These are phyloP conservation scores for Acanthurus tractus DNA, from an alignment of 2,797 vertebrate genomes.

Conservation along the genomic window DNA sequence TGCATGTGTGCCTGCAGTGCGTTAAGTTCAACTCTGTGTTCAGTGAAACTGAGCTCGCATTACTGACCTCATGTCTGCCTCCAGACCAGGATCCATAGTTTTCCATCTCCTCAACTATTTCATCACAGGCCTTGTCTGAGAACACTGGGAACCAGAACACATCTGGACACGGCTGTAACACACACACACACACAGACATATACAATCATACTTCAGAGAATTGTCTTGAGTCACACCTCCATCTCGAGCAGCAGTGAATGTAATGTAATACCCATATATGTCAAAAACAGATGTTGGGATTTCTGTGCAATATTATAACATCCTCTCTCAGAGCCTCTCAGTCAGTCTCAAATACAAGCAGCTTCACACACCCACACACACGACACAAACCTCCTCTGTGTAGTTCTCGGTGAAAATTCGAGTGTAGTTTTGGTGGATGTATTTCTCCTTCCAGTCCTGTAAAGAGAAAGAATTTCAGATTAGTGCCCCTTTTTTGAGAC, in stretches of 20 bases:
- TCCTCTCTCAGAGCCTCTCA: background rate
- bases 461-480: slow-evolving; percentile 53
- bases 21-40: slow-evolving; percentile 28
- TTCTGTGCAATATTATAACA: slow-evolving; percentile 43
- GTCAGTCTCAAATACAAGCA: slow-evolving; percentile 12
- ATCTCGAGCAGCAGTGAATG: slow-evolving; percentile 22
- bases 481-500: slow-evolving; percentile 37
- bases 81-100: slow-evolving; percentile 96
- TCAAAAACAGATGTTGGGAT: slow-evolving; percentile 63
- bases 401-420: slow-evolving; percentile 94
- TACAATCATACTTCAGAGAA: slow-evolving; percentile 35
- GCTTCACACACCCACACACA: background rate
- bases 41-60: slow-evolving; percentile 27
- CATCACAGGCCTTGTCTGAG: slow-evolving; percentile 93
- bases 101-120: slow-evolving; percentile 97
- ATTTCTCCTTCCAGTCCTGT: slow-evolving; percentile 98
- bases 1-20: background rate
- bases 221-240: slow-evolving; percentile 42
- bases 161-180: slow-evolving; percentile 95
- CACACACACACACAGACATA: slow-evolving; percentile 40
- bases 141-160: slow-evolving; percentile 99
- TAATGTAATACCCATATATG: slow-evolving; percentile 44
- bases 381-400: slow-evolving; percentile 90
- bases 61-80: slow-evolving; percentile 92
- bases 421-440: slow-evolving; percentile 94